A percentile compares a stretch with the other conserved stretches of the same genome.
Conservation (phyloP, 2,797 vertebrate species). For the Acanthis flammea region DNA sequence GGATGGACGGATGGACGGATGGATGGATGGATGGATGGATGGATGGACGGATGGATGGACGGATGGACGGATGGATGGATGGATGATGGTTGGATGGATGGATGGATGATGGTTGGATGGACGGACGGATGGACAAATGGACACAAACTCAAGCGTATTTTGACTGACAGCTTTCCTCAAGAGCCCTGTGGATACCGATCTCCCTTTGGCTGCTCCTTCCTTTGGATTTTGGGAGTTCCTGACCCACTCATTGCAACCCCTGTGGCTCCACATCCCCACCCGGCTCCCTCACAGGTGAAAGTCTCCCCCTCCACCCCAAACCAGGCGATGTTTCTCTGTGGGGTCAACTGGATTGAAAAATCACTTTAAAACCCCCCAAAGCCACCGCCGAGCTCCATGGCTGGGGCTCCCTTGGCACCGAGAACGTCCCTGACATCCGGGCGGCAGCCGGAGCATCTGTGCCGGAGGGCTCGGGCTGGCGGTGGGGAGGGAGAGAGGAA, state of each 20-base stretch:
- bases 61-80: too few relatives aligned
- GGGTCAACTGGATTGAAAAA: background rate
- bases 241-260: fast-evolving
- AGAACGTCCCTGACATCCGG: background rate
- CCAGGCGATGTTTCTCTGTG: background rate
- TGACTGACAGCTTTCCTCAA: background rate
- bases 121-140: background rate
- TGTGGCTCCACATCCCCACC: background rate
- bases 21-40: background rate
- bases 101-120: too few relatives aligned
- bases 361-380: fast-evolving
- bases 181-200: background rate
- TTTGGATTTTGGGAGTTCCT: background rate
- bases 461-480: slow-evolving; percentile 28
- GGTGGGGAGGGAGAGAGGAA: slow-evolving; percentile 69
- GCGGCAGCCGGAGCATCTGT: slow-evolving; percentile 59
- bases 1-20: too few relatives aligned
- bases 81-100: too few relatives aligned
- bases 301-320: background rate
- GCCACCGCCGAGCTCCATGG: background rate
- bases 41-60: background rate
- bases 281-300: background rate
- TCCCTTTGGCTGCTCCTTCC: background rate
- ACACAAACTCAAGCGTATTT: background rate
- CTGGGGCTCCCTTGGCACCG: background rate